Evolutionary conservation across 1,140 invertebrate species (phyloP), one percentile per base, ranked within the genome.

Genomic region (Anthonomus grandis): DNA sequence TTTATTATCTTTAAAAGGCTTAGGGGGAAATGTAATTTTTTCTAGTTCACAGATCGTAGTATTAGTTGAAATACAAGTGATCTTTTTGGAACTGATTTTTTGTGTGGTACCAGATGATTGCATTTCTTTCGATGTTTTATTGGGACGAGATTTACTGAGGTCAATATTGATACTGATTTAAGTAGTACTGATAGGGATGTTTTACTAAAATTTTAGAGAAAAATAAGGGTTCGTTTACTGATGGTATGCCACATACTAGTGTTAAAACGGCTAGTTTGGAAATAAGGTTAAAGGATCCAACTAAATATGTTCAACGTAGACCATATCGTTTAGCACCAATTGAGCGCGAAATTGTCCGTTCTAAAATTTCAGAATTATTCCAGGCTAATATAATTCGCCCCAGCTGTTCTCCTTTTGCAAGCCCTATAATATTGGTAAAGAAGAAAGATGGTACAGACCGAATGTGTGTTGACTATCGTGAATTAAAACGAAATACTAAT

Each of bases 381-480:
- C 17, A 50, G n/a, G 27, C 27, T 13, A 38, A 38, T 21, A 39
- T 50, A 15, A 50, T 50, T 38, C 34, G 18, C 6, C 48, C 34
- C 9, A 50, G 48, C 22, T 50, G 17, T 37, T 50, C 48, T 6
- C 48, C 31, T 4, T 50, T 50, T 38, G 15, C 48, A 17, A 50
- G 31, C 24, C 48, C 48, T 8, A 50, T 50, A 5, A 21, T 17
- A 12, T 17, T 50, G 10, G 34, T 50, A 21, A 50, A 50, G 22
- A 50, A 50, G 25, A 65, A 68, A 34, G 58, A 66, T 38, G 64
- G 66, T 4, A 17, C 45, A 9, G 56, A 60, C 22, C 44, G 67
- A 17, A 42, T 70, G 18, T 66, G 62, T 49, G 48, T 65, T 1
- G 68, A 71, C 34, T 71, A 39, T 22, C 42, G 42, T 22, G 42